These are phyloP conservation scores for Antigone vipio DNA, from an alignment of 2,113 vertebrate genomes.

Conservation along the genomic window DNA sequence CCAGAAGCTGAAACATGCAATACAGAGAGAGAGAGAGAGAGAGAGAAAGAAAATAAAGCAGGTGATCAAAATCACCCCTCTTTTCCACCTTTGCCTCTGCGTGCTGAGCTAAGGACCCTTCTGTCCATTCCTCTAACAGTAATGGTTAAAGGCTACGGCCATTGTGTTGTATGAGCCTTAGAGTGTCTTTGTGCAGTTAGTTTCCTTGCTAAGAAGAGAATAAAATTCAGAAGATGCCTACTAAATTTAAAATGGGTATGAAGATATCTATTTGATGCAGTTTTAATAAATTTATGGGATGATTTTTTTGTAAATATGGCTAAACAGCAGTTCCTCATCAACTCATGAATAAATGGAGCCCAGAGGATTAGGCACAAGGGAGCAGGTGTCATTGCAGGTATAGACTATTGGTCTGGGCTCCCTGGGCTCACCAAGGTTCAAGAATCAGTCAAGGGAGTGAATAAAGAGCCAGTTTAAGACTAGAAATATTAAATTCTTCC, in stretches of 20 bases:
- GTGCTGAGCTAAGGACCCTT: not conserved
- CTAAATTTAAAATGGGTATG: not conserved
- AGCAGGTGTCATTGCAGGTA: not conserved
- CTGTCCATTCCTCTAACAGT: not conserved
- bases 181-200: not conserved
- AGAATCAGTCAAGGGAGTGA: not conserved
- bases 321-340: not conserved
- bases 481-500: not conserved
- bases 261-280: not conserved
- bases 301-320: not conserved
- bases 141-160: not conserved
- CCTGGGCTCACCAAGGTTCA: not conserved
- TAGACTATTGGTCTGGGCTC: not conserved
- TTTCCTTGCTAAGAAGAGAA: not conserved
- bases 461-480: not conserved
- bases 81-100: not conserved
- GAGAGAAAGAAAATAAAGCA: not conserved
- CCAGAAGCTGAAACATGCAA: not conserved
- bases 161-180: not conserved
- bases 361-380: not conserved
- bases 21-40: not conserved
- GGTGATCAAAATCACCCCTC: not conserved
- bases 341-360: not conserved
- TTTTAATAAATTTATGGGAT: not conserved
- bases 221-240: not conserved